Base-by-base conservation (phyloP, 2,113 vertebrate species). In the Penelope pileata region DNA sequence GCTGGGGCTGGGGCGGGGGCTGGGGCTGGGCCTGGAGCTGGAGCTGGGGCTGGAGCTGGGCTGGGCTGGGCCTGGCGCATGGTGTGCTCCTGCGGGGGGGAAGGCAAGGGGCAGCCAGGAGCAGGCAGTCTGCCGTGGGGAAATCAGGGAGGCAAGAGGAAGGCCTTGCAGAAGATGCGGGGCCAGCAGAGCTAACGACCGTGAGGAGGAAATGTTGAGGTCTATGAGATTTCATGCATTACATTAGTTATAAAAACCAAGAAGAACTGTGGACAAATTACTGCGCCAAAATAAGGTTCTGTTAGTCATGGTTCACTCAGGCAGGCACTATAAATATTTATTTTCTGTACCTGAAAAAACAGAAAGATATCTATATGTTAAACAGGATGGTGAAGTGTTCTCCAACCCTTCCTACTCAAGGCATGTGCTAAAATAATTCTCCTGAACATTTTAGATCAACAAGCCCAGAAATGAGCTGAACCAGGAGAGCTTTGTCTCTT, bases 41-140 rank as follows among this genome's bases (percentile, higher is more conserved):
- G n/a, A n/a, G n/a, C n/a, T n/a, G n/a, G n/a, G n/a, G n/a, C n/a
- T n/a, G n/a, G n/a, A n/a, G n/a, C n/a, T n/a, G n/a, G n/a, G n/a
- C n/a, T n/a, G n/a, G n/a, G n/a, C n/a, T n/a, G n/a, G 42, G 42
- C 42, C 42, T 43, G 42, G 42, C 10, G 40, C 3, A 0, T 4
- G 16, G 32, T 4, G 6, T 10, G 38, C 48, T 7, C 16, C 64
- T 1, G 5, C 53, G 68, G 7, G 53, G n/a, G 26, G 48, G 27
- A 12, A 23, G 67, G 23, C 32, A 32, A 11, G 27, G 10, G 29
- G 47, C 30, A 14, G 26, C 0, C 10, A 26, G 4, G 24, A 38
- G 69, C 7, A 10, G 38, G 10, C 23, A 3, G 7, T 9, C 2
- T 11, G 4, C 4, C 29, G 4, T 4, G 1, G 2, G 6, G 47